These are phyloP conservation scores for Hybognathus amarus DNA, from an alignment of 2,797 vertebrate species.

Conservation along the genomic window DNA sequence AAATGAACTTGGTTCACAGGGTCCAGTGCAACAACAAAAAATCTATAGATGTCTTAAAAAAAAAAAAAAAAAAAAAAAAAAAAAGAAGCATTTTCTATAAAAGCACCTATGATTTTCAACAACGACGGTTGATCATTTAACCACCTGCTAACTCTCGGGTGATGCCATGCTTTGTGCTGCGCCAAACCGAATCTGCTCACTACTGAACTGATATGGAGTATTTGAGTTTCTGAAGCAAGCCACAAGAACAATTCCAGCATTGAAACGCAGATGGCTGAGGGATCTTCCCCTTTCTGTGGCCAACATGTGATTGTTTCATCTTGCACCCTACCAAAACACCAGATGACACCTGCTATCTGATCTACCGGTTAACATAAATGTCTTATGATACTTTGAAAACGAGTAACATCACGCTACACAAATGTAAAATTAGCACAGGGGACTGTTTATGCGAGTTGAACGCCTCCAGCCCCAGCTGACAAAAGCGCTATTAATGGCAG, in stretches of 20 bases:
- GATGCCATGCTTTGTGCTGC: neutral
- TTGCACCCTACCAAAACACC: neutral
- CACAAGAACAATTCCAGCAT: neutral
- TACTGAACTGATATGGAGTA: slow-evolving; percentile 4
- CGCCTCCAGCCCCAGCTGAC: slow-evolving; percentile 17
- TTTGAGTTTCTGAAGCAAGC: neutral
- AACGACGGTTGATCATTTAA: neutral
- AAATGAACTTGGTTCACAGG: neutral
- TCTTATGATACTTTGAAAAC: neutral
- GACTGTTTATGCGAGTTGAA: neutral
- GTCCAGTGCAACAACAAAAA: neutral
- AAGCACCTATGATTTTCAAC: slow-evolving; percentile 13
- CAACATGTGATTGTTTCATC: slow-evolving; percentile 5
- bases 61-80: too few species aligned
- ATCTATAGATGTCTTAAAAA: neutral
- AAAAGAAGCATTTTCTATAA: neutral
- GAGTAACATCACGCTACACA: neutral
- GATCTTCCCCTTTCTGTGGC: neutral
- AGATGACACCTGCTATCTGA: neutral
- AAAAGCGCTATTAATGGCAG: slow-evolving; percentile 19
- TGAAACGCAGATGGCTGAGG: neutral
- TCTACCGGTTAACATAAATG: neutral
- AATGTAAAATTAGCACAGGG: slow-evolving; percentile 7
- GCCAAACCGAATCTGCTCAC: neutral
- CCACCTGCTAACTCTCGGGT: neutral